A percentile compares a stretch with the other conserved stretches of the same genome.
These are phyloP conservation scores for Hetaerina americana DNA, from an alignment of 1,140 invertebrate genomes.

Conservation along the genomic window DNA sequence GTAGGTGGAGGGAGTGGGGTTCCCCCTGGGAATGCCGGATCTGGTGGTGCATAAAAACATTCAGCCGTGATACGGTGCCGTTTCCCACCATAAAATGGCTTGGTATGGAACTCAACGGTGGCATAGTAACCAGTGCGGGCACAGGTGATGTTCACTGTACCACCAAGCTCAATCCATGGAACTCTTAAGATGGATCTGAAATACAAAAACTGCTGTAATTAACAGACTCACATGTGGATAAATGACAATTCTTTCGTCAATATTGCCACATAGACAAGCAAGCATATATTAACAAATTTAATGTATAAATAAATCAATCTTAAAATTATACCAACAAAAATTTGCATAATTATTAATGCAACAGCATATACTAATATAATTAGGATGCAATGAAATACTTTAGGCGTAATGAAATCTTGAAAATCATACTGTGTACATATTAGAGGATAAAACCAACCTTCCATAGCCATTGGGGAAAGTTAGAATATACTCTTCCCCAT, in stretches of 20 bases:
- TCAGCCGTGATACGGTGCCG: constrained; percentile 81
- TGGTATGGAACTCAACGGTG: constrained; percentile 85
- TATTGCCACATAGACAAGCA: too few relatives aligned
- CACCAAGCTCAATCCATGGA: constrained; percentile 94
- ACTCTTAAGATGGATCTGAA: constrained; percentile 81
- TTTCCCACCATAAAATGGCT: constrained; percentile 95
- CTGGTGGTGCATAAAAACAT: constrained; percentile 47
- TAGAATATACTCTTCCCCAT: constrained; percentile 82
- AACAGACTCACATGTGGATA: too few relatives aligned
- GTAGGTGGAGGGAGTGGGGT: constrained; percentile 48
- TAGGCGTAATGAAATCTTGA: too few relatives aligned
- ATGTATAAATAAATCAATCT: too few relatives aligned
- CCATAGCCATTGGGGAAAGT: constrained; percentile 95
- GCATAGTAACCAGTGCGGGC: constrained; percentile 79
- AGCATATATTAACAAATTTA: too few relatives aligned
- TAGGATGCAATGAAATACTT: too few relatives aligned
- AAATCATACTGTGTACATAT: too few relatives aligned
- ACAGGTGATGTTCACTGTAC: constrained; percentile 75
- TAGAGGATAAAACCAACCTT: constrained; percentile 44
- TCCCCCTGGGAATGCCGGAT: constrained; percentile 37
- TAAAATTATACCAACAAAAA: too few relatives aligned
- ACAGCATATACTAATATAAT: too few relatives aligned
- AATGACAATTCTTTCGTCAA: too few relatives aligned
- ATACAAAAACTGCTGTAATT: too few relatives aligned
- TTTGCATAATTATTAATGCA: too few relatives aligned